Conservation (phyloP, 2,888 invertebrate species). For the Nebria salina region DNA sequence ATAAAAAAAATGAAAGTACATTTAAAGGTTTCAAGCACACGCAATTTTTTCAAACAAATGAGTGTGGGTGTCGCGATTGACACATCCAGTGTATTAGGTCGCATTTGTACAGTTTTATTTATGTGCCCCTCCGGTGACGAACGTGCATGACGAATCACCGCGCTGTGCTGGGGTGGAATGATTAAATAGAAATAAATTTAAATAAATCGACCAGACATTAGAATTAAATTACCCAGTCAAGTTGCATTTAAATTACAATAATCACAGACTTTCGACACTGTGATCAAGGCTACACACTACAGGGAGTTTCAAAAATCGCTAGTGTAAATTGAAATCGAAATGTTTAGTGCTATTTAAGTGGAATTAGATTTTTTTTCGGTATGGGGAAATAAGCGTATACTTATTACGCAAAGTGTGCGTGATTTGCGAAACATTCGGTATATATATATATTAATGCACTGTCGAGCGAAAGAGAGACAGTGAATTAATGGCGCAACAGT, state of each 20-base stretch:
- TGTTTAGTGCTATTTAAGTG: background rate
- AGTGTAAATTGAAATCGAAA: background rate
- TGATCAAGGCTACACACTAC: conserved; percentile 29
- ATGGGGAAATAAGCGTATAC: background rate
- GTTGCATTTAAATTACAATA: conserved; percentile 37
- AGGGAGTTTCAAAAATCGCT: background rate
- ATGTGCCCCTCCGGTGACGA: conserved; percentile 5
- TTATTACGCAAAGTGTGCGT: background rate
- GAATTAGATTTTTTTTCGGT: background rate
- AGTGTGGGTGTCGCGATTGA: conserved; percentile 18
- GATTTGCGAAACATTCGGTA: conserved; percentile 14
- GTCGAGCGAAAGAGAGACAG: background rate
- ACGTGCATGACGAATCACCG: conserved; percentile 16
- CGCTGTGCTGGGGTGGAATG: conserved; percentile 28
- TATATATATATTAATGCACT: conserved; percentile 6
- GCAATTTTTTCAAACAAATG: too few species aligned
- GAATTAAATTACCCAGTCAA: conserved; percentile 31
- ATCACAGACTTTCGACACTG: conserved; percentile 22
- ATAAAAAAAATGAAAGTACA: conserved; percentile 20
- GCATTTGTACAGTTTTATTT: background rate
- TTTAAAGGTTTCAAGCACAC: background rate
- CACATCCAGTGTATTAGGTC: conserved; percentile 7
- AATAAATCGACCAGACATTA: conserved; percentile 20
- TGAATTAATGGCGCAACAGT: conserved; percentile 17
- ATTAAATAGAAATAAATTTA: conserved; percentile 25